A percentile compares a stretch with the other conserved stretches of the same genome.
These are phyloP conservation scores for Meiosimyza decipiens DNA, from an alignment of 2,888 invertebrate genomes.

Conservation along the genomic window DNA sequence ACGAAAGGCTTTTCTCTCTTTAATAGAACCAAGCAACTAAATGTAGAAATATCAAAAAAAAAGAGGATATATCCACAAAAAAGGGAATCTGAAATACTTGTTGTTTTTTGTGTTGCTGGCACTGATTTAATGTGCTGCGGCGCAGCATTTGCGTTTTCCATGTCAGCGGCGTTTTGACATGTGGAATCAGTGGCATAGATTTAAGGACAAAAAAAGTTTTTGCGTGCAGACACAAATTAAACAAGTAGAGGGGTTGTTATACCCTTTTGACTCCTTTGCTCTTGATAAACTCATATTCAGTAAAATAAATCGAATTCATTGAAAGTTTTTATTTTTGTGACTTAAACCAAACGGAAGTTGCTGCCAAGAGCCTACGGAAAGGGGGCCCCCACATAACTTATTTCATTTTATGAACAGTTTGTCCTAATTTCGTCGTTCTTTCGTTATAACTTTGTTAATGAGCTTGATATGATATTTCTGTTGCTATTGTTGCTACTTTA, in stretches of 20 bases:
- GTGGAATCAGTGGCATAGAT: background rate
- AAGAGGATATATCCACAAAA: background rate
- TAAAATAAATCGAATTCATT: background rate
- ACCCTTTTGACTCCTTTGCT: no score
- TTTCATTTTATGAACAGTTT: constrained; percentile 52
- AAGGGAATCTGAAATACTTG: constrained; percentile 1
- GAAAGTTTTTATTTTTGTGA: background rate
- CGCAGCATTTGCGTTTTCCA: constrained; percentile 1
- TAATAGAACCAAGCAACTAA: background rate
- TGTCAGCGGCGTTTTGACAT: constrained; percentile 8
- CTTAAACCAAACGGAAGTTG: background rate
- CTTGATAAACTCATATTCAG: no score
- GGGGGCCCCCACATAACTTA: background rate
- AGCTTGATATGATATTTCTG: constrained; percentile 44
- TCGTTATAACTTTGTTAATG: constrained; percentile 61
- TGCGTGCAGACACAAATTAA: no score
- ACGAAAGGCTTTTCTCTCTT: background rate
- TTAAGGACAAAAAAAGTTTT: no score
- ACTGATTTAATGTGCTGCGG: constrained; percentile 13
- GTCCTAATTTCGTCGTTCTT: constrained; percentile 59
- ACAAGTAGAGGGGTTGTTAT: no score
- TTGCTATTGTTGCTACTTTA: background rate
- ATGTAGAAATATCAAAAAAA: background rate
- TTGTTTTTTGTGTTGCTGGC: constrained; percentile 19
- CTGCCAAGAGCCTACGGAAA: background rate